Conservation (phyloP, 2,797 vertebrate species). For the Enteromius unitaeniatus region DNA sequence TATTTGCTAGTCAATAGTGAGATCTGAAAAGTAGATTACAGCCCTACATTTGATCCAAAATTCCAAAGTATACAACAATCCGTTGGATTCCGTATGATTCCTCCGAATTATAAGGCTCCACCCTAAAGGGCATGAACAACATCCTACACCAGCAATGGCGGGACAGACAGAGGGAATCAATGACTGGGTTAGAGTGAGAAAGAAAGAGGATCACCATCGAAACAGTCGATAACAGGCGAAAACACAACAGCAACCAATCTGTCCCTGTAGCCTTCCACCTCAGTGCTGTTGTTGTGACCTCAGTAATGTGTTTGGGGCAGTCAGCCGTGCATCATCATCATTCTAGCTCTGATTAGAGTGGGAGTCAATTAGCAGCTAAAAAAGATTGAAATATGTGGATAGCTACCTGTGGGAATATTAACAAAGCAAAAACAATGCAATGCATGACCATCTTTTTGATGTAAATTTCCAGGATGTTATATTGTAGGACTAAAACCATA, state of each 20-base stretch:
- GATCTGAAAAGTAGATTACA: not conserved
- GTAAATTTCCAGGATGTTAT: not conserved
- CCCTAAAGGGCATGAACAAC: not conserved
- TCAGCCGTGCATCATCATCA: conserved; percentile 29
- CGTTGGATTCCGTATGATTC: not conserved
- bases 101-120: not conserved
- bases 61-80: not conserved
- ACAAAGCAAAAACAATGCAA: conserved; percentile 29
- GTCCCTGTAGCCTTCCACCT: conserved; percentile 23
- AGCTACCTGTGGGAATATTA: conserved; percentile 25
- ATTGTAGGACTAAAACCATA: not conserved
- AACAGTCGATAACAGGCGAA: conserved; percentile 26
- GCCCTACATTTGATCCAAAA: not conserved
- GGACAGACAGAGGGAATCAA: conserved; percentile 20
- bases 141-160: not conserved
- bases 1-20: not conserved
- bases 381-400: conserved; percentile 21
- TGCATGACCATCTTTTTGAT: not conserved
- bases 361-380: conserved; percentile 49
- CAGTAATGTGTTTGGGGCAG: conserved; percentile 43
- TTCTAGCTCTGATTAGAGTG: conserved; percentile 43
- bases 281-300: conserved; percentile 37
- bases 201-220: conserved; percentile 19
- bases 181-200: conserved; percentile 18
- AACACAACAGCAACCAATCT: conserved; percentile 32